These are phyloP conservation scores for Halichoerus grypus DNA, from an alignment of 2,113 vertebrate genomes.

Conservation along the genomic window DNA sequence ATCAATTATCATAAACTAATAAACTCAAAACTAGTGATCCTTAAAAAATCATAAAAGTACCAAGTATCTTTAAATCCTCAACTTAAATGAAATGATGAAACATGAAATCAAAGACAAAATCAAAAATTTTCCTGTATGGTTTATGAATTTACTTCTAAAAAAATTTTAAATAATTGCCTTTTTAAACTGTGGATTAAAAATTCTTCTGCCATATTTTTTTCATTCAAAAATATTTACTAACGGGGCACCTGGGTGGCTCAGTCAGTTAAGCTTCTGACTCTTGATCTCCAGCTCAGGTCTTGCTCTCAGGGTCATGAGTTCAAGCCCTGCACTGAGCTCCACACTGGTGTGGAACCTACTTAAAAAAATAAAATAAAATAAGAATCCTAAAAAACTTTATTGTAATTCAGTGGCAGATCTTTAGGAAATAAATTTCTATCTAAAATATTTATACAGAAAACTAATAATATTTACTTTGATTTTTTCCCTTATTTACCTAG, in stretches of 20 bases:
- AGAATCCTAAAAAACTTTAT: neutral
- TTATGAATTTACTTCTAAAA: constrained; percentile 25
- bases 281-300: neutral
- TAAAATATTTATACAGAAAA: constrained; percentile 2
- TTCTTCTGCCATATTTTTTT: neutral
- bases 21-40: neutral
- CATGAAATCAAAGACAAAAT: neutral
- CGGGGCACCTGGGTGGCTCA: neutral
- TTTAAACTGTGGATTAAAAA: constrained; percentile 12
- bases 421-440: neutral
- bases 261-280: neutral
- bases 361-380: neutral
- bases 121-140: neutral
- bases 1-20: neutral
- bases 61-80: neutral
- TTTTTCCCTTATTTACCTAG: neutral
- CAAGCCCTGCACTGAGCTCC: neutral
- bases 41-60: neutral
- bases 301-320: neutral
- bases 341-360: neutral
- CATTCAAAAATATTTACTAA: constrained; percentile 27
- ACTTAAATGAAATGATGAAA: neutral
- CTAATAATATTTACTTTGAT: neutral
- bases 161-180: neutral
- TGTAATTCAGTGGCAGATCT: neutral